Base-by-base conservation (phyloP, 2,113 vertebrate species). In the Australoheros scitulus region DNA sequence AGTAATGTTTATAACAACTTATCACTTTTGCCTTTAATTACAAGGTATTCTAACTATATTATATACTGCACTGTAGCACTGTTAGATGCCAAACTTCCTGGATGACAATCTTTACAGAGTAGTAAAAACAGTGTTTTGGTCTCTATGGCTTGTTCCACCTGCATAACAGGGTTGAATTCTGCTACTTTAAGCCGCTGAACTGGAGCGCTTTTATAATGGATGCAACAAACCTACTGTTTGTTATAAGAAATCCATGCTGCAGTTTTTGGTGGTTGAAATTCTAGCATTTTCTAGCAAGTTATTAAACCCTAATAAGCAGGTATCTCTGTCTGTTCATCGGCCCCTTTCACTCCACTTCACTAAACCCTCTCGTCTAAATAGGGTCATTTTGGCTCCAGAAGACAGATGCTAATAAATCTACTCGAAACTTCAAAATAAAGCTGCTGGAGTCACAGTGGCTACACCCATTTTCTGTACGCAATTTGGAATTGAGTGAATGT, bases 341-440 rank as follows among this genome's bases (percentile, higher is more conserved):
- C 22, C 41, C 0, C 0, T 70, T 57, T 24, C 10, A 11, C 10
- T 17, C 14, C 14, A 50, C 47, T 57, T n/a, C n/a, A 57, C n/a
- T 68, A 47, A 0, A 26, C 38, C 9, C 17, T 70, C 41, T 70
- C 18, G 11, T 70, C 24, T 29, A 70, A 70, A 70, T 70, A 70
- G 47, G 41, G 26, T 18, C 0, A 29, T 29, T 29, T 50, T 70
- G 41, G 26, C 41, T 70, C 3, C 20, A 55, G 20, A 56, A 10
- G 18, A 56, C 24, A 70, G 64, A 11, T 29, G 64, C 5, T 9
- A 70, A 38, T 29, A 50, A 70, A 43, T 11, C 41, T 43, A 1
- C 41, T 43, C 11, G 41, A 43, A 13, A 11, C 41, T 43, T 5
- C 41, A 70, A 70, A 50, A 29, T 50, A 26, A 47, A 68, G 38